Base-by-base conservation (phyloP, 2,888 invertebrate species). In the Brenthis daphne region DNA sequence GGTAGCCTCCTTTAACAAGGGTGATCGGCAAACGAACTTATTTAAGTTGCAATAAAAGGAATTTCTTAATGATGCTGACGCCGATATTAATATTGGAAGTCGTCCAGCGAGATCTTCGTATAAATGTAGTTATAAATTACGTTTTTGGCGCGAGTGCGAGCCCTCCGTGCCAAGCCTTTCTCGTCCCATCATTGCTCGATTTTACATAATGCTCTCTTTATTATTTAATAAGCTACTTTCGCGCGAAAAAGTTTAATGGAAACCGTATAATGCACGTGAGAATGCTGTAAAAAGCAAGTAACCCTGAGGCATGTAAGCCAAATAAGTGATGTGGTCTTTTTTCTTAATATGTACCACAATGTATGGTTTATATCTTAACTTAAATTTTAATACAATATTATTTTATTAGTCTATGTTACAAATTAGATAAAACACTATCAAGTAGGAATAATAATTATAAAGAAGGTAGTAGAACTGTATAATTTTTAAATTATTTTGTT, bases 31-130 rank as follows among this genome's bases (percentile, higher is more conserved):
- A 83, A 79, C 81, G 87, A 82, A 89, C 89, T 91, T 91, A 91
- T 90, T 92, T 90, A 87, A 89, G 84, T 86, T 79, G 86, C 92
- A 91, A 90, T 92, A 92, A 91, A 91, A 91, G 92, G 92, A 87
- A 91, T 91, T 87, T 86, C 86, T 90, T 91, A 92, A 92, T 92
- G 92, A 92, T 87, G 90, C 84, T 85, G 88, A 86, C 82, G 88
- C 84, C 81, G 83, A 87, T 90, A 90, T 91, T 91, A 89, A 92
- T 91, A 90, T 88, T 83, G 88, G 83, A 82, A 86, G 82, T 83
- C 76, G 88, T 84, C 79, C 76, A 80, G 82, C 82, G 76, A 79
- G 82, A 80, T 87, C 83, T 79, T 85, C 85, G 82, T 75, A 80
- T 85, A 84, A 87, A 89, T 88, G 87, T 89, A 89, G 89, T 88